These are phyloP conservation scores for Onthophagus taurus DNA, from an alignment of 1,140 invertebrate genomes.

Conservation along the genomic window DNA sequence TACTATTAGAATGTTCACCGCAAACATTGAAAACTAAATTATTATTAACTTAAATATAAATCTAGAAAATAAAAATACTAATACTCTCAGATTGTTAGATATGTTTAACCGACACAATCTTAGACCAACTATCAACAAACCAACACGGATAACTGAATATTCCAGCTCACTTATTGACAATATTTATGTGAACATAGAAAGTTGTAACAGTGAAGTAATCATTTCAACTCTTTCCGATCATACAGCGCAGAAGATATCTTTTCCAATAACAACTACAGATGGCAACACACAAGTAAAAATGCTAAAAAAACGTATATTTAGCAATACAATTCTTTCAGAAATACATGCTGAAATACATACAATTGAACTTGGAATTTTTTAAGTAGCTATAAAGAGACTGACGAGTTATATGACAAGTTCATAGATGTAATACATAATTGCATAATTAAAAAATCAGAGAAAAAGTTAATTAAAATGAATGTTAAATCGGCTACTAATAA, in stretches of 20 bases:
- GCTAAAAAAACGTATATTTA: too few species aligned
- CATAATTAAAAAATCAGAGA: neutral
- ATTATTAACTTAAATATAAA: too few species aligned
- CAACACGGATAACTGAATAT: neutral
- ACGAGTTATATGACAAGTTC: constrained; percentile 1
- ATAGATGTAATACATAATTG: neutral
- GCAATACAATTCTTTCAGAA: too few species aligned
- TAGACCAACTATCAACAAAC: too few species aligned
- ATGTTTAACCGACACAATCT: too few species aligned
- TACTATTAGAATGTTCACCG: neutral
- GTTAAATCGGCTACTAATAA: neutral
- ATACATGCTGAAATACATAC: too few species aligned
- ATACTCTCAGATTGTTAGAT: too few species aligned
- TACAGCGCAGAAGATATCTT: neutral
- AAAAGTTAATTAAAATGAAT: neutral
- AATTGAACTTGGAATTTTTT: neutral
- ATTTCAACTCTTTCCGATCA: constrained; percentile 1
- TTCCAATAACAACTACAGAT: constrained; percentile 1
- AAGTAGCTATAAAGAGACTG: neutral
- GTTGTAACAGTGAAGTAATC: neutral
- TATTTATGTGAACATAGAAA: neutral
- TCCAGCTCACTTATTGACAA: constrained; percentile 1
- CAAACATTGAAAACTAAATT: too few species aligned
- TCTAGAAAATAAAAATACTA: too few species aligned
- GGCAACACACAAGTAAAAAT: neutral